phyloP scores from a whole-genome alignment of 2,113 vertebrate species.

The Sylvia atricapilla region DNA sequence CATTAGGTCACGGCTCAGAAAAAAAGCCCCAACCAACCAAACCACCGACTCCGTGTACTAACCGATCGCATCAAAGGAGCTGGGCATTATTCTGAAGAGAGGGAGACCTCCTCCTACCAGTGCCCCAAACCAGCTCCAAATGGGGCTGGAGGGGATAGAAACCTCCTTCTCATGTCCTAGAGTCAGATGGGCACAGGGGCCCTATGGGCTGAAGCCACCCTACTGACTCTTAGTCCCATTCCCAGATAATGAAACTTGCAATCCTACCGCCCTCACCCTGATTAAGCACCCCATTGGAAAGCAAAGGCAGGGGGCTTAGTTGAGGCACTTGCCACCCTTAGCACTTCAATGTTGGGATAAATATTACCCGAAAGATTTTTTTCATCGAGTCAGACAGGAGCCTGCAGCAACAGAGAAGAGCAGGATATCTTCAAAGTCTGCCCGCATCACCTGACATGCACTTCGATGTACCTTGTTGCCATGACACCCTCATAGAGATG shows the following conservation, averaged over 20 bases:
- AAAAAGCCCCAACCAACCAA: no score
- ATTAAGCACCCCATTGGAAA: not conserved
- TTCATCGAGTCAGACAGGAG: not conserved
- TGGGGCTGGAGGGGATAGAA: not conserved
- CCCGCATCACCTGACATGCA: not conserved
- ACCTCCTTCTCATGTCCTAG: not conserved
- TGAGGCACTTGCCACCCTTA: not conserved
- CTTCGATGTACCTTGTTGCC: not conserved
- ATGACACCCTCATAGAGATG: not conserved
- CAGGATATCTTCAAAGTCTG: slow-evolving; percentile 4
- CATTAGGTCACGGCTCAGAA: not conserved
- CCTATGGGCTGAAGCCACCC: not conserved
- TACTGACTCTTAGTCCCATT: not conserved
- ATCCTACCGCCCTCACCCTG: accelerated
- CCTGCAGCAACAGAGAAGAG: not conserved
- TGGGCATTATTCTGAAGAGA: not conserved
- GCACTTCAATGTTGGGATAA: not conserved
- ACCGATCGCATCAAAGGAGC: not conserved
- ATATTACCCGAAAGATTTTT: slow-evolving; percentile 10
- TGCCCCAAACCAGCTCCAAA: not conserved
- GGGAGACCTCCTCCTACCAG: not conserved
- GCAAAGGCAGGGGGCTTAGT: not conserved
- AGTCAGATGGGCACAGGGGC: not conserved
- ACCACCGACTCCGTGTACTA: not conserved
- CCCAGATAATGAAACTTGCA: not conserved